These are phyloP conservation scores for Chionoecetes opilio DNA, from an alignment of 1,140 invertebrate species.

Conservation along the genomic window DNA sequence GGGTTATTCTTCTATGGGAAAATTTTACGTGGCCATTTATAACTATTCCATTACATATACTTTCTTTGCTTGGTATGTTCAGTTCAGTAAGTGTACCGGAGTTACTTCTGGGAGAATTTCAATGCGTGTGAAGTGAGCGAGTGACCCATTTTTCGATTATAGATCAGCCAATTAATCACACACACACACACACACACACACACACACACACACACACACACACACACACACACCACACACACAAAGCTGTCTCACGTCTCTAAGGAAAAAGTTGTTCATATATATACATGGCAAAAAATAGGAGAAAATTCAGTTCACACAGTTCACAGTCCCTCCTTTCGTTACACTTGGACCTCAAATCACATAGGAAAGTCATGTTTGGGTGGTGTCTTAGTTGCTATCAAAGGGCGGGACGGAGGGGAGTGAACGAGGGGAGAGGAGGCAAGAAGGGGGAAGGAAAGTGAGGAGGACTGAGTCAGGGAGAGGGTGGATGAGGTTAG, in stretches of 20 bases:
- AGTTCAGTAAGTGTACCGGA: too few species aligned
- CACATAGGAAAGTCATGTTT: neutral
- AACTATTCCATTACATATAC: too few species aligned
- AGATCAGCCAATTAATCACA: too few species aligned
- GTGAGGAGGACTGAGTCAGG: neutral
- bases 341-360: neutral
- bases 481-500: too few species aligned
- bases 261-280: too few species aligned
- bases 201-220: constrained; percentile 2
- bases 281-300: too few species aligned
- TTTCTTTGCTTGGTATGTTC: too few species aligned
- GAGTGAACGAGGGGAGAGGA: neutral
- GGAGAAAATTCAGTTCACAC: neutral
- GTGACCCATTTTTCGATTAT: neutral
- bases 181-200: constrained; percentile 18
- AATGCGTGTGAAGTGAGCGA: neutral
- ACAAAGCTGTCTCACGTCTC: too few species aligned
- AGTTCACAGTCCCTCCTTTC: neutral
- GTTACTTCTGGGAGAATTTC: too few species aligned
- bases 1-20: too few species aligned
- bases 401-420: neutral
- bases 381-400: neutral
- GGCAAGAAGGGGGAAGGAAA: neutral
- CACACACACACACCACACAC: neutral
- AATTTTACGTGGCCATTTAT: too few species aligned